These are phyloP conservation scores for Telmatherina bonti DNA, from an alignment of 2,797 vertebrate species.

Conservation along the genomic window DNA sequence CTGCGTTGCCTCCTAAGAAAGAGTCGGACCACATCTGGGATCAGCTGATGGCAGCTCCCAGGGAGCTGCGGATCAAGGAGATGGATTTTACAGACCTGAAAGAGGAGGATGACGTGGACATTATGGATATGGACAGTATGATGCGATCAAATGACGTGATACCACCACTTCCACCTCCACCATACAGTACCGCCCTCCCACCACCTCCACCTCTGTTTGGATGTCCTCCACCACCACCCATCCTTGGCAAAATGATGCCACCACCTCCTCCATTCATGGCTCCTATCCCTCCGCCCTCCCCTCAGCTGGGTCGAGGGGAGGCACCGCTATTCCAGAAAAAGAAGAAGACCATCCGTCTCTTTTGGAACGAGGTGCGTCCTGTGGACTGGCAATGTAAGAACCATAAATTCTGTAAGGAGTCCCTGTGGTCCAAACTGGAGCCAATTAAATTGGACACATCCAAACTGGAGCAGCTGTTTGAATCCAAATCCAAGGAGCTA, in stretches of 20 bases:
- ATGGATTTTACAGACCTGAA: slow-evolving; percentile 97
- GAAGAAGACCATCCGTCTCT: slow-evolving; percentile 98
- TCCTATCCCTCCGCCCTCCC: slow-evolving; percentile 88
- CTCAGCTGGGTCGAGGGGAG: slow-evolving; percentile 88
- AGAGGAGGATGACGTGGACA: slow-evolving; percentile 93
- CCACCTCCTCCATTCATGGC: slow-evolving; percentile 87
- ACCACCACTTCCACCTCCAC: slow-evolving; percentile 88
- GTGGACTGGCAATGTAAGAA: slow-evolving; percentile 92
- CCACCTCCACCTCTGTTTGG: slow-evolving; percentile 90
- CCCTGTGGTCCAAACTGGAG: slow-evolving; percentile 97
- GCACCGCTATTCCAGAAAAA: slow-evolving; percentile 94
- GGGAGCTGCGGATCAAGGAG: slow-evolving; percentile 96
- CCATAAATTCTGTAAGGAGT: slow-evolving; percentile 91
- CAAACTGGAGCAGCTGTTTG: slow-evolving; percentile 98
- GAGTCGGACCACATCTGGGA: slow-evolving; percentile 99
- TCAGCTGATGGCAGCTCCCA: slow-evolving; percentile 93
- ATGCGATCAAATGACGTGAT: slow-evolving; percentile 84
- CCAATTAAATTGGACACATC: slow-evolving; percentile 95
- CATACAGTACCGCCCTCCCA: slow-evolving; percentile 83
- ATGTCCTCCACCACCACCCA: slow-evolving; percentile 88
- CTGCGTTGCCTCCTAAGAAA: slow-evolving; percentile 85
- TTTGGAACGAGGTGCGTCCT: slow-evolving; percentile 97
- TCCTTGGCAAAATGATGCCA: slow-evolving; percentile 89
- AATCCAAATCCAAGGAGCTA: slow-evolving; percentile 97
- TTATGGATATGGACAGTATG: slow-evolving; percentile 87